phyloP scores from a whole-genome alignment of 2,797 vertebrate genomes.

The Cossypha polioptera region DNA sequence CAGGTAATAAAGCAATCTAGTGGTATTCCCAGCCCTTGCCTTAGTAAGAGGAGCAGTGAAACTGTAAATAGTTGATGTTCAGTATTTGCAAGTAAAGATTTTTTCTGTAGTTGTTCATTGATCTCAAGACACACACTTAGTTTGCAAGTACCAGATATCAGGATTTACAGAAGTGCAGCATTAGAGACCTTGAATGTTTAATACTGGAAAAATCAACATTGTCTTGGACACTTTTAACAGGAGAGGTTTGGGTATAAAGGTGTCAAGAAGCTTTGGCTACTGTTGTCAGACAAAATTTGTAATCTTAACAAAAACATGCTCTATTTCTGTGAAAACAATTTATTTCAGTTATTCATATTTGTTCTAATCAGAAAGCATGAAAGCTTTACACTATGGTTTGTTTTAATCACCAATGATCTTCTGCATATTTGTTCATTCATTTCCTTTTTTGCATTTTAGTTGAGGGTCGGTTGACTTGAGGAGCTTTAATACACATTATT shows the following conservation, averaged over 20 bases:
- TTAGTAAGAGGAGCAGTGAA: conserved; percentile 83
- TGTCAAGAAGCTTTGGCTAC: conserved; percentile 76
- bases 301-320: conserved; percentile 78
- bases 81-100: conserved; percentile 88
- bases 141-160: conserved; percentile 72
- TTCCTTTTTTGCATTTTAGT: background rate
- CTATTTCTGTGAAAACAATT: conserved; percentile 70
- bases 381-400: background rate
- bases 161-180: conserved; percentile 79
- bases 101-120: conserved; percentile 77
- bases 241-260: conserved; percentile 35
- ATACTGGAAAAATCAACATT: conserved; percentile 69
- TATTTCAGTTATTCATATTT: conserved; percentile 12
- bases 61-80: conserved; percentile 94
- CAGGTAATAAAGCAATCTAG: conserved; percentile 80
- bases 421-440: conserved; percentile 17
- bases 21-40: conserved; percentile 80
- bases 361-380: conserved; percentile 47
- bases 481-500: conserved; percentile 19
- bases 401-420: conserved; percentile 61
- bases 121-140: conserved; percentile 73
- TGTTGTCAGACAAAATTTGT: conserved; percentile 77
- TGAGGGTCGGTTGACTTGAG: conserved; percentile 58
- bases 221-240: conserved; percentile 61
- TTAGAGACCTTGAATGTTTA: conserved; percentile 84